Evolutionary conservation across 2,888 invertebrate species (phyloP).

Genomic region (Tineola bisselliella): DNA sequence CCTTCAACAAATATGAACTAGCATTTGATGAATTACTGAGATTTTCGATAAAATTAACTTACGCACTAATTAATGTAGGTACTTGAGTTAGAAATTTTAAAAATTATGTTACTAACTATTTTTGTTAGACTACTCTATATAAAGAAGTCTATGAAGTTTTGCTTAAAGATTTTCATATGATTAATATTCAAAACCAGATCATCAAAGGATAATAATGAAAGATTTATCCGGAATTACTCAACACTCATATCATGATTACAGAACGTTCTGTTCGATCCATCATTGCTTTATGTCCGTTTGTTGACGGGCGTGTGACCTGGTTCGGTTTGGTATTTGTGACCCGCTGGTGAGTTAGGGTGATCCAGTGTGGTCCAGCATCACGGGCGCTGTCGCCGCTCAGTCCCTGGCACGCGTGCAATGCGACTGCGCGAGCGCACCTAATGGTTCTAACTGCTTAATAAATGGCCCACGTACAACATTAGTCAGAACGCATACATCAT

Average conservation of each 20-base stretch:
- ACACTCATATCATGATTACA: background rate
- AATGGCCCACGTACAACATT: slow-evolving; percentile 59
- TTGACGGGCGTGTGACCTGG: background rate
- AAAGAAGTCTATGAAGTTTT: too few relatives aligned
- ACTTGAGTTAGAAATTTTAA: too few relatives aligned
- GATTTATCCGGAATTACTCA: background rate
- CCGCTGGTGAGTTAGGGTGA: background rate
- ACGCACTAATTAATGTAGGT: too few relatives aligned
- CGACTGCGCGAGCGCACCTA: slow-evolving; percentile 37
- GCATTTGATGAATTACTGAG: background rate
- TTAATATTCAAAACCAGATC: background rate
- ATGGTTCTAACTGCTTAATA: slow-evolving; percentile 50
- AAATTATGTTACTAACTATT: too few relatives aligned
- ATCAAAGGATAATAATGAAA: background rate
- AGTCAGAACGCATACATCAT: slow-evolving; percentile 66
- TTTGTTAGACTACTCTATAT: too few relatives aligned
- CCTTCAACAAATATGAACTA: background rate
- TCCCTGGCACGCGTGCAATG: slow-evolving; percentile 57
- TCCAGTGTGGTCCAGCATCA: slow-evolving; percentile 3
- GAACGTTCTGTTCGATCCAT: background rate
- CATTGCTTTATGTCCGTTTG: background rate
- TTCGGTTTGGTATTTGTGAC: background rate
- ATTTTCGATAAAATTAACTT: background rate
- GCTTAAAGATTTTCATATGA: too few relatives aligned
- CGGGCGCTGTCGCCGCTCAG: slow-evolving; percentile 15